A percentile compares a stretch with the other conserved stretches of the same genome.
phyloP scores from a whole-genome alignment of 1,140 invertebrate species.

The Stratiolaelaps scimitus region DNA sequence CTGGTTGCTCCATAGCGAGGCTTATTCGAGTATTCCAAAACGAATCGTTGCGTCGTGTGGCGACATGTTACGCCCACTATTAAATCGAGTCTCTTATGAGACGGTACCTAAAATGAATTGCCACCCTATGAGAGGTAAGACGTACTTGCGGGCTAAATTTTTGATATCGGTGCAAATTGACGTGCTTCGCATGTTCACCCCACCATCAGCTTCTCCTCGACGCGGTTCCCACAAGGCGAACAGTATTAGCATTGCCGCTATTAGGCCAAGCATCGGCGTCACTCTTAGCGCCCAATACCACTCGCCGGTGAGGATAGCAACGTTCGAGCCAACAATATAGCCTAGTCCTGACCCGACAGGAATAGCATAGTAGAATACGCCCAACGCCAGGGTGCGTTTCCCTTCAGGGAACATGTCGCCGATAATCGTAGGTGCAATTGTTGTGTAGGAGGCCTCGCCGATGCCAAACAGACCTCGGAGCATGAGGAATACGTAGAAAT shows the following conservation, averaged over 20 bases:
- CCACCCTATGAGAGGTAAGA: too few species aligned
- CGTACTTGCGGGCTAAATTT: slow-evolving; percentile 60
- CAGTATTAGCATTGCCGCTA: slow-evolving; percentile 67
- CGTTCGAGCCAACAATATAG: slow-evolving; percentile 81
- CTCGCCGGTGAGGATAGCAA: slow-evolving; percentile 52
- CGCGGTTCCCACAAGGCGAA: slow-evolving; percentile 69
- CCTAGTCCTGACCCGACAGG: slow-evolving; percentile 88
- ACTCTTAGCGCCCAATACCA: slow-evolving; percentile 86
- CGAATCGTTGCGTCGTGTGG: too few species aligned
- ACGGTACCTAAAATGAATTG: too few species aligned
- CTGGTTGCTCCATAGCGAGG: too few species aligned
- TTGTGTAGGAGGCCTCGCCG: slow-evolving; percentile 97
- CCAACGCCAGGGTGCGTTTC: slow-evolving; percentile 80
- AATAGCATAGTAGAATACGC: slow-evolving; percentile 97
- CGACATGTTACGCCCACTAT: too few species aligned
- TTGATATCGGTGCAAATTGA: slow-evolving; percentile 39
- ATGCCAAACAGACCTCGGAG: slow-evolving; percentile 85
- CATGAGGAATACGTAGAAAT: slow-evolving; percentile 64
- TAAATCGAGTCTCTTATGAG: too few species aligned
- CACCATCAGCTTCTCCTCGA: slow-evolving; percentile 74
- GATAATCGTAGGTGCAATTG: slow-evolving; percentile 96
- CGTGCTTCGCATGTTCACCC: slow-evolving; percentile 37
- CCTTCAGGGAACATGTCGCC: slow-evolving; percentile 86
- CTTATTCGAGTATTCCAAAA: too few species aligned
- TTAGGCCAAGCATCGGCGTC: slow-evolving; percentile 69